Conservation (phyloP, 2,888 invertebrate species). For the Automeris io region DNA sequence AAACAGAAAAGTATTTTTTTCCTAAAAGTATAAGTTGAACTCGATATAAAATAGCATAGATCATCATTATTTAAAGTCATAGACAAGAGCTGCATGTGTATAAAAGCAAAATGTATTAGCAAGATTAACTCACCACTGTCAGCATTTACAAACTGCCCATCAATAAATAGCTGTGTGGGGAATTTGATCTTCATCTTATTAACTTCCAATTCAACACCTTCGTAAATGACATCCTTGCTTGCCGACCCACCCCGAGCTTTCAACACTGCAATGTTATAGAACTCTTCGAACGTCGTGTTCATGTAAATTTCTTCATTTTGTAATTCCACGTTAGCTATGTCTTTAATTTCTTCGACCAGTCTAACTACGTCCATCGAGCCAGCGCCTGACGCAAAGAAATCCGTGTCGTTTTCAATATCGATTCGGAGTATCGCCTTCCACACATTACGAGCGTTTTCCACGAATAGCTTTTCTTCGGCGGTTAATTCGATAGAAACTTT, state of each 20-base stretch:
- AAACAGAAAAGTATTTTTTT: no score
- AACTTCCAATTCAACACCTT: constrained; percentile 84
- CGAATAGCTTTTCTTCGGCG: constrained; percentile 83
- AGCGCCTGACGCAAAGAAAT: constrained; percentile 97
- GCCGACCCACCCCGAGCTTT: constrained; percentile 79
- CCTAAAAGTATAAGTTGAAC: no score
- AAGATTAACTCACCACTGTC: constrained; percentile 54
- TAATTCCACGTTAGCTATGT: constrained; percentile 83
- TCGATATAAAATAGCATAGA: no score
- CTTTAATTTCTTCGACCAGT: constrained; percentile 94
- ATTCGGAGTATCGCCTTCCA: constrained; percentile 92
- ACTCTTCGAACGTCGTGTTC: constrained; percentile 92
- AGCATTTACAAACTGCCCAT: constrained; percentile 92
- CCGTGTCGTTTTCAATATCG: constrained; percentile 85
- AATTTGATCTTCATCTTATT: constrained; percentile 92
- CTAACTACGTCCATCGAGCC: constrained; percentile 98
- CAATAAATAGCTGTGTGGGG: constrained; percentile 93
- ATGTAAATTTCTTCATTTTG: constrained; percentile 95
- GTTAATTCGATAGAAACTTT: constrained; percentile 80
- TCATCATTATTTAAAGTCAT: no score
- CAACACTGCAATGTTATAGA: constrained; percentile 81
- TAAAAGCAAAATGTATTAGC: no score
- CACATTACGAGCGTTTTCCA: constrained; percentile 80
- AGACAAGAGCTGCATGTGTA: no score
- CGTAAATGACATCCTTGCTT: constrained; percentile 79